Percentiles rank a stretch among this genome's conserved stretches.
Conservation (phyloP, 2,113 vertebrate species). For the Monarcha castaneiventris region DNA sequence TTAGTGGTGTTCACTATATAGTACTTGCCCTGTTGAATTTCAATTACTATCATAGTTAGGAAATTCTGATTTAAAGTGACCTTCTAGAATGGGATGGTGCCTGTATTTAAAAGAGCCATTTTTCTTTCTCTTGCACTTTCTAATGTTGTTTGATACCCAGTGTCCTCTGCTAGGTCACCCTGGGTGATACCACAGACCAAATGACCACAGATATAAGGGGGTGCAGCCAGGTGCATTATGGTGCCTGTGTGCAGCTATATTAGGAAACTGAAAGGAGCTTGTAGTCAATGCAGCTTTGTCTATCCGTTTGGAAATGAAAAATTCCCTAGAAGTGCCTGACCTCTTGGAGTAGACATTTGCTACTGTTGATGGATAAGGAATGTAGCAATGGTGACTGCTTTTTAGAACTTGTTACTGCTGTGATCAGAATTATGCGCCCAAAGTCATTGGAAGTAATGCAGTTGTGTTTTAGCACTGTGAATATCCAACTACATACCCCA, state of each 20-base stretch:
- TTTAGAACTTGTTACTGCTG: neutral
- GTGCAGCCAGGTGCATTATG: neutral
- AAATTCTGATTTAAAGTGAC: neutral
- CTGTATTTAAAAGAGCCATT: neutral
- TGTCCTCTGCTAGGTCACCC: neutral
- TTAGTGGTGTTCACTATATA: neutral
- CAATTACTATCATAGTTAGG: neutral
- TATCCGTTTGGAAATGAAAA: neutral
- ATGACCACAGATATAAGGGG: neutral
- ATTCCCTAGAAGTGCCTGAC: neutral
- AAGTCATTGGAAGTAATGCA: neutral
- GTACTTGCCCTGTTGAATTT: conserved; percentile 5
- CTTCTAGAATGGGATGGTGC: neutral
- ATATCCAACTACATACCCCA: neutral
- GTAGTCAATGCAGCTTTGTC: neutral
- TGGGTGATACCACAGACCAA: neutral
- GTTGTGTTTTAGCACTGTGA: neutral
- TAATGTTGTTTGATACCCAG: neutral
- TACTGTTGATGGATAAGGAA: neutral
- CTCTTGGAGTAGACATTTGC: neutral
- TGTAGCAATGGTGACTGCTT: neutral
- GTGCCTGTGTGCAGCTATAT: neutral
- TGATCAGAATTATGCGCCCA: neutral
- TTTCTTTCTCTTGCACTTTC: neutral
- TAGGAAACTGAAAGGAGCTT: neutral